These are phyloP conservation scores for Eulemur rufifrons DNA, from an alignment of 2,113 vertebrate species.

Conservation along the genomic window DNA sequence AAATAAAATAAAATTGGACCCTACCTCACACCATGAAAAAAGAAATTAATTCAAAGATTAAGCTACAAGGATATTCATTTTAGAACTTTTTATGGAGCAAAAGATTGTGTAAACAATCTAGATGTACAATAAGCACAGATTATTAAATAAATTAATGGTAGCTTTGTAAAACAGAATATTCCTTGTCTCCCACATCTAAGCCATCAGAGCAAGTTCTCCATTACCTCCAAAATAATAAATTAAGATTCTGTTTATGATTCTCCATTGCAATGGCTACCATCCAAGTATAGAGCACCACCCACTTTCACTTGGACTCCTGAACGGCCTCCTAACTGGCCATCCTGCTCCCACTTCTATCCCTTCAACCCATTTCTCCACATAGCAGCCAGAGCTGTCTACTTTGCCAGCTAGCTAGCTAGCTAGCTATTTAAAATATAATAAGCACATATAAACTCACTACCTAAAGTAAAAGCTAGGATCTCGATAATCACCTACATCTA, in stretches of 20 bases:
- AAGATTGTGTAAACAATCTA: constrained; percentile 49
- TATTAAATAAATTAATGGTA: constrained; percentile 54
- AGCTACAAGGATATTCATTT: constrained; percentile 50
- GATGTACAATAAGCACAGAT: constrained; percentile 34
- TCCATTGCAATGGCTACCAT: not conserved
- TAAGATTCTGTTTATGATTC: not conserved
- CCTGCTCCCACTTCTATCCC: not conserved
- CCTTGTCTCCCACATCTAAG: constrained; percentile 41
- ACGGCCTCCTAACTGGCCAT: not conserved
- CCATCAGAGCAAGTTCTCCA: constrained; percentile 18
- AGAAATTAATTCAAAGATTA: constrained; percentile 52
- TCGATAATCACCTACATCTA: not conserved
- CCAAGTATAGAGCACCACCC: not conserved
- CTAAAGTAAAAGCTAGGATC: not conserved
- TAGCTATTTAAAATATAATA: not conserved
- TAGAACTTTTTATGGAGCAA: constrained; percentile 20
- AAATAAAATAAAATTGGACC: not conserved
- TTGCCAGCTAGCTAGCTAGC: not conserved
- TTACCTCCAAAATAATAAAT: not conserved
- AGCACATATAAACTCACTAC: not conserved
- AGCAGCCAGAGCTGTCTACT: not conserved
- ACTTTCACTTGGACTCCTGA: not conserved
- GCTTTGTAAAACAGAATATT: constrained; percentile 40
- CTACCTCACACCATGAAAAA: not conserved
- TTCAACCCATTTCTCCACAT: not conserved